Evolutionary conservation across 2,113 vertebrate species (phyloP).

Genomic region (Plotosus lineatus): DNA sequence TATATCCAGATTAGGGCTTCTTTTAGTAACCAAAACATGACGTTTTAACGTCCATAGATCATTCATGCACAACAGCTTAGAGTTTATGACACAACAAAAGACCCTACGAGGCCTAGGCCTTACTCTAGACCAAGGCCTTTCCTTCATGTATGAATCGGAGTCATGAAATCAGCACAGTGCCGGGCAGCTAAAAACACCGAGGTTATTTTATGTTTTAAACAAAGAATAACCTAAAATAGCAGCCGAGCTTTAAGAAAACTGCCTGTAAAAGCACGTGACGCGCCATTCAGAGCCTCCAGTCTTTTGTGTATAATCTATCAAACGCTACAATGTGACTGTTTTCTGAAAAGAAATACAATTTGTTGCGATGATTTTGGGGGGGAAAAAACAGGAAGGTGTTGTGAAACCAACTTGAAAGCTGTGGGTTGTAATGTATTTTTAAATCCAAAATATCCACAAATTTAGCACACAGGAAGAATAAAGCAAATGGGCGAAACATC

Average conservation of each 20-base stretch:
- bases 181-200: constrained; percentile 2
- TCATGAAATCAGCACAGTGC: constrained; percentile 40
- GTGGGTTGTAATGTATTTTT: neutral
- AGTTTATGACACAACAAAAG: constrained; percentile 37
- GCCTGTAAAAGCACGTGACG: constrained; percentile 38
- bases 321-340: neutral
- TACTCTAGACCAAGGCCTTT: constrained; percentile 43
- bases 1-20: neutral
- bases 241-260: neutral
- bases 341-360: neutral
- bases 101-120: constrained; percentile 47
- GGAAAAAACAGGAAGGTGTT: neutral
- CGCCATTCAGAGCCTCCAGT: neutral
- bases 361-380: neutral
- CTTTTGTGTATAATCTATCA: constrained; percentile 4
- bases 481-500: neutral
- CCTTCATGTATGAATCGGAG: constrained; percentile 36
- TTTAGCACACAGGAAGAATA: neutral
- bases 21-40: neutral
- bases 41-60: neutral
- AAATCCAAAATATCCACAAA: neutral
- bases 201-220: constrained; percentile 8
- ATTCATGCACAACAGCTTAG: constrained; percentile 14
- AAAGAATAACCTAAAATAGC: neutral
- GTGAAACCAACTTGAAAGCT: constrained; percentile 1